Evolutionary conservation across 2,888 invertebrate genomes (phyloP).

Genomic region (Lasioglossum marginatum): DNA sequence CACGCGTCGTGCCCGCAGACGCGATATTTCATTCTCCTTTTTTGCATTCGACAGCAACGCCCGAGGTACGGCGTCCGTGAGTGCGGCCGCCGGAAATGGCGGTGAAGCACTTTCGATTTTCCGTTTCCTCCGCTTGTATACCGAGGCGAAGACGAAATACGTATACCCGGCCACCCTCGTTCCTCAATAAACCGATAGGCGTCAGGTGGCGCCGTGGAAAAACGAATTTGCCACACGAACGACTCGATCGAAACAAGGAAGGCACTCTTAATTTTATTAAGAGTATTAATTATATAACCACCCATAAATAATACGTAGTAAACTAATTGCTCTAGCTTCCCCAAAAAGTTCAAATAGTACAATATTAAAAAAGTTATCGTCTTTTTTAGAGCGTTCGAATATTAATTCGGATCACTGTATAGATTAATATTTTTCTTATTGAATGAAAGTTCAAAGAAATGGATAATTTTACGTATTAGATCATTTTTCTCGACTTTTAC

Average conservation of each 20-base stretch:
- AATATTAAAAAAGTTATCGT: no score
- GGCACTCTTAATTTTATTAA: slow-evolving; percentile 24
- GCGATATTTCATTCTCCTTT: slow-evolving; percentile 68
- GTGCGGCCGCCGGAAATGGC: slow-evolving; percentile 55
- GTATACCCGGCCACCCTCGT: slow-evolving; percentile 5
- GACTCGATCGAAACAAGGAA: slow-evolving; percentile 32
- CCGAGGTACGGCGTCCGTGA: slow-evolving; percentile 30
- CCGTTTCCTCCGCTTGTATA: slow-evolving; percentile 61
- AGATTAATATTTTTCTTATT: no score
- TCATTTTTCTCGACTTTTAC: no score
- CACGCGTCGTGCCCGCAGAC: slow-evolving; percentile 62
- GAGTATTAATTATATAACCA: no score
- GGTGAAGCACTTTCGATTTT: slow-evolving; percentile 69
- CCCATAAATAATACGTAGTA: slow-evolving; percentile 12
- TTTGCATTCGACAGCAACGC: slow-evolving; percentile 69
- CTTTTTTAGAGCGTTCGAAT: no score
- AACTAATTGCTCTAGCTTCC: no score
- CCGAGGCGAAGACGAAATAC: slow-evolving; percentile 50
- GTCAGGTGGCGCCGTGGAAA: slow-evolving; percentile 30
- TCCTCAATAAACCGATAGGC: slow-evolving; percentile 45
- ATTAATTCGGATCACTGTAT: no score
- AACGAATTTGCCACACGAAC: slow-evolving; percentile 33
- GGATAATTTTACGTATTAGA: no score
- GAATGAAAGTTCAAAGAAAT: no score
- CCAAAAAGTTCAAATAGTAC: no score